phyloP scores from a whole-genome alignment of 2,888 invertebrate genomes.

The Unio pictorum region DNA sequence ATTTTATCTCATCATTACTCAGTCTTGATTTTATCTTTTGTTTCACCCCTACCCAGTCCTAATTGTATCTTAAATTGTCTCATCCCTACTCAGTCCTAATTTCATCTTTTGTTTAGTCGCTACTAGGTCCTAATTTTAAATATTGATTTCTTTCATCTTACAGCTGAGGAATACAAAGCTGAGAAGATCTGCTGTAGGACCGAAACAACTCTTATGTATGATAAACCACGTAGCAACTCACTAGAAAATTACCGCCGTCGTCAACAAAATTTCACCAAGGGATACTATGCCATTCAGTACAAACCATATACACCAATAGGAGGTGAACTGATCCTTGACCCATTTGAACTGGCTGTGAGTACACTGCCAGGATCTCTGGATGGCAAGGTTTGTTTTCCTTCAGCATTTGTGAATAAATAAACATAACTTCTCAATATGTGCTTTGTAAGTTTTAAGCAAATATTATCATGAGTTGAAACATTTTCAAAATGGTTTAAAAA shows the following conservation, averaged over 20 bases:
- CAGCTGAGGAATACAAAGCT: conserved; percentile 27
- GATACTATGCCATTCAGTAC: conserved; percentile 31
- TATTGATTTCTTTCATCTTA: conserved; percentile 1
- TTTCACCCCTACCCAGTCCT: too few species aligned
- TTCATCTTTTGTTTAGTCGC: neutral
- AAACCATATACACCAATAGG: conserved; percentile 41
- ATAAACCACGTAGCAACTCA: conserved; percentile 41
- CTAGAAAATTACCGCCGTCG: conserved; percentile 30
- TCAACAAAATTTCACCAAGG: conserved; percentile 29
- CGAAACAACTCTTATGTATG: conserved; percentile 25
- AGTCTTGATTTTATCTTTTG: too few species aligned
- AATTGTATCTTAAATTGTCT: too few species aligned
- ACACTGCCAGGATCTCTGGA: conserved; percentile 31
- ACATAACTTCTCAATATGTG: neutral
- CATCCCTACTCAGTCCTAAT: too few species aligned
- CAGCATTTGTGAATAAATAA: neutral
- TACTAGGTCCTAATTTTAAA: neutral
- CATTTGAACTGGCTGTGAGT: conserved; percentile 36
- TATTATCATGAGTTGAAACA: neutral
- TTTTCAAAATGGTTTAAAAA: too few species aligned
- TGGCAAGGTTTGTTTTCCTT: conserved; percentile 20
- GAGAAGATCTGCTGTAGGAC: conserved; percentile 37
- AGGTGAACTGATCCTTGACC: conserved; percentile 40
- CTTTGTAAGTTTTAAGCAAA: neutral
- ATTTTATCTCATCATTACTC: too few species aligned